Conservation (phyloP, 1,140 invertebrate species). For the Ceratitis capitata region DNA sequence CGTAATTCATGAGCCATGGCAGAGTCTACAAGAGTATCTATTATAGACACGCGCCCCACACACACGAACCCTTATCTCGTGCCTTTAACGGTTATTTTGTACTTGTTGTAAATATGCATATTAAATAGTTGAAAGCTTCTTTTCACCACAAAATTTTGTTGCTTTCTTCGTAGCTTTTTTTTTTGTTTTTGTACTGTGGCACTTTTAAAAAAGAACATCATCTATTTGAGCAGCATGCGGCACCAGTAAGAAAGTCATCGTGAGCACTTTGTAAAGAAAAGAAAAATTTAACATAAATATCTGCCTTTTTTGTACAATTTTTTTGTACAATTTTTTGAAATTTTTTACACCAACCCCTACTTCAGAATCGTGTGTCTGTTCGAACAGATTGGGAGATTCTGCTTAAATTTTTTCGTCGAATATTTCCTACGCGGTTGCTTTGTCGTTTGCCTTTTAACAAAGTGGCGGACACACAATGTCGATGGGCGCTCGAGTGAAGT, state of each 20-base stretch:
- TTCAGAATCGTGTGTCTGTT: too few species aligned
- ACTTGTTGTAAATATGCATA: constrained; percentile 2
- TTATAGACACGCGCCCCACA: background rate
- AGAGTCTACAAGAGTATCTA: background rate
- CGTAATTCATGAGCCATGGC: background rate
- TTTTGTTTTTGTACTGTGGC: background rate
- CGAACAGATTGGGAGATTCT: too few species aligned
- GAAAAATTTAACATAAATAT: background rate
- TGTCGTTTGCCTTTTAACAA: background rate
- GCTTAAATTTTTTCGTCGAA: background rate
- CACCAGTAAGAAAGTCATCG: background rate
- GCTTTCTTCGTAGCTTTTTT: background rate
- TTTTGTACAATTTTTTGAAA: too few species aligned
- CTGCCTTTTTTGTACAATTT: background rate
- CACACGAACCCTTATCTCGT: background rate
- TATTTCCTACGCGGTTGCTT: background rate
- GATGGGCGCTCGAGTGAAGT: constrained; percentile 10
- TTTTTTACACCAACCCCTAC: too few species aligned
- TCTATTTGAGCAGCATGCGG: background rate
- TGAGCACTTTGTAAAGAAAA: too few species aligned
- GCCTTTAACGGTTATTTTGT: background rate
- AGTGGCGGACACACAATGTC: background rate
- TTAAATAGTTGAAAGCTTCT: constrained; percentile 4
- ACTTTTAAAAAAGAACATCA: background rate
- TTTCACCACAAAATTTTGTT: background rate